Evolutionary conservation across 2,797 vertebrate species (phyloP), one percentile per base, ranked within the genome.

Genomic region (Takifugu rubripes): DNA sequence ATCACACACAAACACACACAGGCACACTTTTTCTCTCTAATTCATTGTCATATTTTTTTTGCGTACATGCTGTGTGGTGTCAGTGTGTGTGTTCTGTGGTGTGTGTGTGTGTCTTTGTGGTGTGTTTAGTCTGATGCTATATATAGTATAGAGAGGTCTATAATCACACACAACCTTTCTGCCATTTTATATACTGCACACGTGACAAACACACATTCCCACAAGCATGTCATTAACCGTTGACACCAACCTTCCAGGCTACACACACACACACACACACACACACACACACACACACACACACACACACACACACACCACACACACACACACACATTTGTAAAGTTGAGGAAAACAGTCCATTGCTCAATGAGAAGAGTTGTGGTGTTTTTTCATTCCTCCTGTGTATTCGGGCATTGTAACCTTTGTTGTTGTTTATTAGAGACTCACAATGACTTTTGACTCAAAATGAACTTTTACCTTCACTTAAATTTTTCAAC

Each of bases 51-150:
- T 66, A 81, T 46, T 49, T 70, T 75, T 79, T 33, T 7, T 33
- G 31, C 8, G 79, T 84, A 78, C 73, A 80, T 59, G 85, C 77
- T 82, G 70, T 85, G 82, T 70, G 78, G 78, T 72, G 72, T 76
- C 64, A 31, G 69, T 73, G 69, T 69, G 77, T 67, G 61, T 26
- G 61, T 25, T 40, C 72, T 56, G 74, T 85, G 83, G 61, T 31
- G 3, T 56, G 40, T 44, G 60, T 58, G 55, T 52, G 46, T 36
- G 61, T 36, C 49, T 66, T 29, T 56, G 48, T 49, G 66, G 73
- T 54, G 76, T 84, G 84, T 89, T 85, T 87, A 87, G 83, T 89
- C 86, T 88, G 78, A 83, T 78, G 81, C 85, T 81, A 88, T 86
- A 85, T 90, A 86, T 90, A 89, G 88, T 85, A 77, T 72, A 75